These are phyloP conservation scores for Tapera naevia DNA, from an alignment of 2,797 vertebrate species.

Conservation along the genomic window DNA sequence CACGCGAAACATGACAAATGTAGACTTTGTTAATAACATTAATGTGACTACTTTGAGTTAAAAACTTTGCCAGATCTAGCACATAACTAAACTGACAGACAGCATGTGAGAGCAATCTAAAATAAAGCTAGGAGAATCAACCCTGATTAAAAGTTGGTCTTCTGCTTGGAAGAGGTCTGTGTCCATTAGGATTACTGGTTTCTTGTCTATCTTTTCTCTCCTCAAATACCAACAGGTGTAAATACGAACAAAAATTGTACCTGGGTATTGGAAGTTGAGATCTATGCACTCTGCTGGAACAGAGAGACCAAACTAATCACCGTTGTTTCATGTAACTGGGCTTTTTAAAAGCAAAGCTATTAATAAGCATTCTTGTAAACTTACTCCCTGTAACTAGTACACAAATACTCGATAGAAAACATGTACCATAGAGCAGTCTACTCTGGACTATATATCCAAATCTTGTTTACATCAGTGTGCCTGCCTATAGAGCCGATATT, in stretches of 20 bases:
- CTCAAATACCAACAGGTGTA: background rate
- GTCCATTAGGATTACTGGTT: background rate
- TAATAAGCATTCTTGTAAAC: background rate
- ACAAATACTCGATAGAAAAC: background rate
- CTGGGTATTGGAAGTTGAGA: background rate
- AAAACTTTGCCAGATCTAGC: background rate
- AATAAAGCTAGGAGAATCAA: background rate
- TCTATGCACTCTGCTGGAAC: background rate
- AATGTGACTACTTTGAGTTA: background rate
- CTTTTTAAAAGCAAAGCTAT: slow-evolving; percentile 11
- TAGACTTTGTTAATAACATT: background rate
- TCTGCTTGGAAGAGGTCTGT: background rate
- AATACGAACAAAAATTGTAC: background rate
- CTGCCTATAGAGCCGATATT: background rate
- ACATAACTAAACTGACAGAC: background rate
- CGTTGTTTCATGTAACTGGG: background rate
- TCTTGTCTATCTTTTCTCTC: background rate
- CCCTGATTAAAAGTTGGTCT: background rate
- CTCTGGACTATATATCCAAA: background rate
- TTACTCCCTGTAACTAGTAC: background rate
- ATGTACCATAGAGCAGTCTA: background rate
- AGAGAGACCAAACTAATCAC: background rate
- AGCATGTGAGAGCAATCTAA: background rate
- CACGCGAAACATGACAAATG: background rate
- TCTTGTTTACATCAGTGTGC: background rate